Percentiles rank a stretch among this genome's conserved stretches.
These are phyloP conservation scores for Cydia splendana DNA, from an alignment of 1,140 invertebrate genomes.

Conservation along the genomic window DNA sequence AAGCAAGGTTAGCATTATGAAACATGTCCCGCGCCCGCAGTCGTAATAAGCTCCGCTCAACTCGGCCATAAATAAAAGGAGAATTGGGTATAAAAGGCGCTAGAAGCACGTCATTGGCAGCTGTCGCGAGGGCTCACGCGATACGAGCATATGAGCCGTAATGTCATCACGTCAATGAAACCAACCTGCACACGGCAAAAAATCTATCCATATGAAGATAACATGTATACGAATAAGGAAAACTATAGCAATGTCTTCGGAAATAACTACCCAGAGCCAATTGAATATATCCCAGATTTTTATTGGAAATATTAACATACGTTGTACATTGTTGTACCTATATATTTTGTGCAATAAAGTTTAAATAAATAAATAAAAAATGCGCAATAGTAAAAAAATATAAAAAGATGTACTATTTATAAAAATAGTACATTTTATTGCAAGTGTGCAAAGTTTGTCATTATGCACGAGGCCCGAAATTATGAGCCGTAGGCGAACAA, in stretches of 20 bases:
- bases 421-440: no score
- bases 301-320: no score
- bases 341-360: no score
- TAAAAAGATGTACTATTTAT: no score
- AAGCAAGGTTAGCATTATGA: conserved; percentile 57
- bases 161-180: conserved; percentile 20
- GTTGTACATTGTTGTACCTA: no score
- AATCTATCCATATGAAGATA: neutral
- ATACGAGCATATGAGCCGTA: conserved; percentile 39
- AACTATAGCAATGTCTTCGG: neutral
- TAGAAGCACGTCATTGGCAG: conserved; percentile 63
- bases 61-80: conserved; percentile 70
- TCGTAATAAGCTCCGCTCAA: conserved; percentile 68
- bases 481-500: no score
- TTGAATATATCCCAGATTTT: no score
- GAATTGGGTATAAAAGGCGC: conserved; percentile 55
- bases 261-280: neutral
- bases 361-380: no score
- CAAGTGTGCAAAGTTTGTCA: no score
- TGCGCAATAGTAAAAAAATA: no score
- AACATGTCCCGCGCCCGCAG: conserved; percentile 59
- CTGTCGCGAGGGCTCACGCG: conserved; percentile 55
- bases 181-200: neutral
- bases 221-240: neutral
- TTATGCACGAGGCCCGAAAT: no score